These are phyloP conservation scores for Bergia sp. DNA, from an alignment of 92 coral and sea anemone genomes.

Conservation along the genomic window DNA sequence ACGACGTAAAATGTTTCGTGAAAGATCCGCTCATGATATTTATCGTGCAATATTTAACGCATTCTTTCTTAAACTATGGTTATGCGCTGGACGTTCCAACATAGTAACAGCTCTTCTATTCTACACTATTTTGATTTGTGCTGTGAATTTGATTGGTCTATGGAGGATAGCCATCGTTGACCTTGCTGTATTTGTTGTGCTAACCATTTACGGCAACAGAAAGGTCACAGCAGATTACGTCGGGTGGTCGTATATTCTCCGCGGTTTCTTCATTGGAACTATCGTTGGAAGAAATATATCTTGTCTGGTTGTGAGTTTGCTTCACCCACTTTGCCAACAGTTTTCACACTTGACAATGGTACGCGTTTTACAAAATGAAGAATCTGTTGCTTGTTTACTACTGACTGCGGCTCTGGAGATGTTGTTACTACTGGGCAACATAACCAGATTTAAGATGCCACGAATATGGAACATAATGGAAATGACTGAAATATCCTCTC, in stretches of 20 bases:
- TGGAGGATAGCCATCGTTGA: background rate
- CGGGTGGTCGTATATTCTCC: background rate
- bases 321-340: background rate
- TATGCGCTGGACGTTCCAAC: background rate
- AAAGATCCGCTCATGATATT: background rate
- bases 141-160: background rate
- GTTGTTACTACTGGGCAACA: background rate
- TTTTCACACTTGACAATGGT: too few species aligned
- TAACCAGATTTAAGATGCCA: background rate
- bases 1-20: background rate
- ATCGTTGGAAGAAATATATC: background rate
- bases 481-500: background rate
- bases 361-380: background rate
- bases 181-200: background rate
- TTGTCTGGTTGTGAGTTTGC: background rate
- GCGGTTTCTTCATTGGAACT: background rate
- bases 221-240: background rate
- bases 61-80: background rate
- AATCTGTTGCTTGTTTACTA: background rate
- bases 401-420: background rate
- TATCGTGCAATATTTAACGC: background rate
- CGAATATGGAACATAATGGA: background rate
- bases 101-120: background rate
- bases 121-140: background rate
- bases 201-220: background rate